phyloP scores from a whole-genome alignment of 1,140 invertebrate genomes.

The Bombyx mandarina region DNA sequence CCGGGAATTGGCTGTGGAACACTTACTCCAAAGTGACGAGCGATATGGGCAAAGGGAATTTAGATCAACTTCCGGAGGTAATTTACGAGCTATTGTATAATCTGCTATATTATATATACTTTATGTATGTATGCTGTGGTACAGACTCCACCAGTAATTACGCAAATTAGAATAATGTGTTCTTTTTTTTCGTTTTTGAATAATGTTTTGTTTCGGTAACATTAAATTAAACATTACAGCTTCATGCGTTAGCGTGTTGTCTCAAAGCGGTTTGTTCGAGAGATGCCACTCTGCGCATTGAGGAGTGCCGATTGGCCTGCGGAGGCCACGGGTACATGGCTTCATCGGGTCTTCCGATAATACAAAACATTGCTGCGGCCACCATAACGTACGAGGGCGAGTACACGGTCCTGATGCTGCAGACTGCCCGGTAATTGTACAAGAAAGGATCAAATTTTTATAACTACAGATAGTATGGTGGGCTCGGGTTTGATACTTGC shows the following conservation, averaged over 20 bases:
- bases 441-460: not conserved
- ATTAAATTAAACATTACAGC: constrained; percentile 49
- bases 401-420: constrained; percentile 89
- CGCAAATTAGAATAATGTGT: too few relatives aligned
- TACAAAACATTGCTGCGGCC: constrained; percentile 85
- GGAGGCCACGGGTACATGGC: constrained; percentile 93
- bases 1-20: constrained; percentile 81
- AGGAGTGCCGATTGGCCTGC: constrained; percentile 84
- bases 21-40: constrained; percentile 82
- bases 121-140: too few relatives aligned
- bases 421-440: constrained; percentile 79
- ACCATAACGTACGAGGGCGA: constrained; percentile 94
- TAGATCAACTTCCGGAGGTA: constrained; percentile 85
- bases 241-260: constrained; percentile 90
- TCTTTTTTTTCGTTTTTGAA: too few relatives aligned
- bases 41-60: constrained; percentile 81
- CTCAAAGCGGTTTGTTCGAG: constrained; percentile 87
- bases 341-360: constrained; percentile 84
- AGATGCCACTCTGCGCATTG: constrained; percentile 79
- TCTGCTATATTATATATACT: not conserved
- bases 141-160: too few relatives aligned
- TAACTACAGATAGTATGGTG: not conserved
- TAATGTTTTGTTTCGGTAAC: too few relatives aligned
- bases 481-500: too few relatives aligned
- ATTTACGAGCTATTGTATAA: not conserved